Evolutionary conservation across 1,140 invertebrate genomes (phyloP).

Genomic region (Polyergus mexicanus): DNA sequence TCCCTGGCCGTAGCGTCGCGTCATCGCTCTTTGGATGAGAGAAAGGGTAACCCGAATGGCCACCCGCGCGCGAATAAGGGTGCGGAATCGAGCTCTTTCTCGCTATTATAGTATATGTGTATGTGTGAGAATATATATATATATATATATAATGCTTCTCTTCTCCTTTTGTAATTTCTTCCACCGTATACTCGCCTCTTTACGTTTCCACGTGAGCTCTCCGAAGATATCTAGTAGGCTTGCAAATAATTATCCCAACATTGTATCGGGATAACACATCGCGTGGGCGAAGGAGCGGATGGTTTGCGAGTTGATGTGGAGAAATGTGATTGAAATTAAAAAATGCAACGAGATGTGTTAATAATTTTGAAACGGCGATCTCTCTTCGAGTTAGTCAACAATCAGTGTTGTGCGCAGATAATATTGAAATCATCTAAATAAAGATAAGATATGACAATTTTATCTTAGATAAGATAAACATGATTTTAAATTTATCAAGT

Average conservation of each 20-base stretch:
- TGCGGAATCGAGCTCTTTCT: constrained; percentile 73
- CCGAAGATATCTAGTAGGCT: constrained; percentile 20
- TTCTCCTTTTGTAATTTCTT: constrained; percentile 55
- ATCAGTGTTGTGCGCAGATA: no score
- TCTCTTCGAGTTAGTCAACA: not conserved
- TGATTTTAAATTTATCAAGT: no score
- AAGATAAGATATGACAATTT: no score
- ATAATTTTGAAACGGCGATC: not conserved
- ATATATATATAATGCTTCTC: constrained; percentile 46
- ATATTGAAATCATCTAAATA: no score
- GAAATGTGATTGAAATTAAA: constrained; percentile 5
- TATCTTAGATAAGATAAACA: no score
- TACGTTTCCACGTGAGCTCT: constrained; percentile 39
- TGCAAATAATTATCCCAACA: constrained; percentile 32
- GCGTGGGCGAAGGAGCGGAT: constrained; percentile 13
- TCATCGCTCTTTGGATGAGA: constrained; percentile 49
- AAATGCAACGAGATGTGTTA: not conserved
- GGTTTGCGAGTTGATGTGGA: not conserved
- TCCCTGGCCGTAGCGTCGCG: constrained; percentile 64
- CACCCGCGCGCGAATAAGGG: constrained; percentile 72
- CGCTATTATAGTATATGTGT: constrained; percentile 36
- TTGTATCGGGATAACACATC: constrained; percentile 30
- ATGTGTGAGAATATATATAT: not conserved
- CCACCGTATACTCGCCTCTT: constrained; percentile 19
- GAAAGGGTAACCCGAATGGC: constrained; percentile 18